A percentile compares a stretch with the other conserved stretches of the same genome.
Evolutionary conservation across 1,140 invertebrate species (phyloP).

Genomic region (Sarcophaga peregrina): DNA sequence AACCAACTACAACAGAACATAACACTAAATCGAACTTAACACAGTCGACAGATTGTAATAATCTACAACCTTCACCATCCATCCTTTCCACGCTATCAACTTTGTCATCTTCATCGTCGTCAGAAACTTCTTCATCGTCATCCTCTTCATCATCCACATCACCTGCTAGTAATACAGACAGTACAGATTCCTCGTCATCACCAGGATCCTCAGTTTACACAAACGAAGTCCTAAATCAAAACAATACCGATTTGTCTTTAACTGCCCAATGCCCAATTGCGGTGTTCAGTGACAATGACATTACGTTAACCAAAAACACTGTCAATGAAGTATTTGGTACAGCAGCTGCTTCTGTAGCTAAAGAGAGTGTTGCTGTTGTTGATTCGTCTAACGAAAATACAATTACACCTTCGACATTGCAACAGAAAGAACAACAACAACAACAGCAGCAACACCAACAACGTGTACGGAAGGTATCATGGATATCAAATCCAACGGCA

Average conservation of each 20-base stretch:
- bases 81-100: conserved; percentile 49
- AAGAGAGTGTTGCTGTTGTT: neutral
- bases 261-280: conserved; percentile 54
- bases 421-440: neutral
- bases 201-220: conserved; percentile 22
- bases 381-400: neutral
- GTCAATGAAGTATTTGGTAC: conserved; percentile 51
- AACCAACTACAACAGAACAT: conserved; percentile 23
- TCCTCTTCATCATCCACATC: conserved; percentile 43
- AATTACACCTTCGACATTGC: conserved; percentile 21
- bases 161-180: conserved; percentile 35
- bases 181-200: conserved; percentile 36
- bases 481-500: conserved; percentile 69
- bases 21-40: neutral
- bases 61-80: conserved; percentile 45
- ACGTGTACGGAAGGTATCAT: conserved; percentile 70
- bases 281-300: conserved; percentile 63
- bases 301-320: conserved; percentile 60
- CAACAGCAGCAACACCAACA: conserved; percentile 44
- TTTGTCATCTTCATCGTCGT: conserved; percentile 55
- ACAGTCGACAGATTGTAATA: conserved; percentile 19
- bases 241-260: neutral
- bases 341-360: conserved; percentile 30
- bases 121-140: conserved; percentile 45
- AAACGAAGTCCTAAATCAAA: neutral